phyloP scores from a whole-genome alignment of 2,888 invertebrate species.

The Norana najaformis region DNA sequence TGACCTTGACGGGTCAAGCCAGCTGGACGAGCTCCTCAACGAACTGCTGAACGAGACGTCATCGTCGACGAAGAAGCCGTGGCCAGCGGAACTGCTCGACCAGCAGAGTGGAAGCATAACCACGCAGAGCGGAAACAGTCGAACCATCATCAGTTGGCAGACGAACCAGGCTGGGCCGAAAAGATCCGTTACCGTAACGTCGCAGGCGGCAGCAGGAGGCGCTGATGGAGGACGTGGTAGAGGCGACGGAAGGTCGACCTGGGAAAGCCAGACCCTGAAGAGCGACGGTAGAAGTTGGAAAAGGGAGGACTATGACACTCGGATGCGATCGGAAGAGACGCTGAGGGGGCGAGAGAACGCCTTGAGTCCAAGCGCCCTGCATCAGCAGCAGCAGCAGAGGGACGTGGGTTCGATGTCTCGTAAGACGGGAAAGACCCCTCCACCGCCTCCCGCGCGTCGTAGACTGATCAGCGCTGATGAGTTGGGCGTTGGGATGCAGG shows the following conservation, averaged over 20 bases:
- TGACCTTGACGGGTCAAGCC: slow-evolving; percentile 33
- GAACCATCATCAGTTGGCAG: slow-evolving; percentile 45
- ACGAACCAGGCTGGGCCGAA: slow-evolving; percentile 41
- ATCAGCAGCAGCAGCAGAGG: neutral
- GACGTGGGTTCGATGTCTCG: neutral
- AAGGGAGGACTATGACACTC: neutral
- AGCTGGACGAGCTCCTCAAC: slow-evolving; percentile 59
- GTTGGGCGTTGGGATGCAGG: slow-evolving; percentile 15
- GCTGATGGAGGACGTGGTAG: neutral
- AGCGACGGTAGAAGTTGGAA: neutral
- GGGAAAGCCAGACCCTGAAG: neutral
- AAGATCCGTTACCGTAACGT: slow-evolving; percentile 39
- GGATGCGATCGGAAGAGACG: neutral
- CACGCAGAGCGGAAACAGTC: slow-evolving; percentile 42
- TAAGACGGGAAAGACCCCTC: neutral
- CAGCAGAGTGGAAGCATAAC: slow-evolving; percentile 41
- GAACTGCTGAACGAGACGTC: slow-evolving; percentile 57
- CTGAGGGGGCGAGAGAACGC: neutral
- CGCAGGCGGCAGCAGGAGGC: slow-evolving; percentile 37
- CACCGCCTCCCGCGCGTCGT: slow-evolving; percentile 26
- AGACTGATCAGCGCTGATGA: slow-evolving; percentile 25
- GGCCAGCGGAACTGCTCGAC: neutral
- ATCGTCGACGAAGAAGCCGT: neutral
- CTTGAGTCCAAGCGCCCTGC: neutral
- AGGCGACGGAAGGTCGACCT: neutral